Base-by-base conservation (phyloP, 2,797 vertebrate species). In the Sparidentex hasta region DNA sequence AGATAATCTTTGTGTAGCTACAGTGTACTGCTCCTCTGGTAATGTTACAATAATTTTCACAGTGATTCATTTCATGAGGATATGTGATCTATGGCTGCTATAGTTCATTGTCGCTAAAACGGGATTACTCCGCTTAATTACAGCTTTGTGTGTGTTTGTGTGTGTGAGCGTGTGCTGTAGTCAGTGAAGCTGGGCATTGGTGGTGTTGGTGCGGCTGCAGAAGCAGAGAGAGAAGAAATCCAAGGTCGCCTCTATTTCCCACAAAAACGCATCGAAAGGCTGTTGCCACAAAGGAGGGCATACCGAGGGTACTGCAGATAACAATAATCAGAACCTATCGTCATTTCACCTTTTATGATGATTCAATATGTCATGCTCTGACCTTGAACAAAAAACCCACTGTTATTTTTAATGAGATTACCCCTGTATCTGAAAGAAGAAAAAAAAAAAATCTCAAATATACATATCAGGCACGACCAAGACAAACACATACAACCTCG, bases 71-170 rank as follows among this genome's bases (percentile, higher is more conserved):
- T 88, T 90, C 62, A 71, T 44, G 55, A 78, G 81, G 71, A 84
- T 76, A 71, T 74, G 78, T 81, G 74, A 88, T 88, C 68, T 84
- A 80, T 51, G 76, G 80, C 38, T 76, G 68, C 82, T 79, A 51
- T 73, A 70, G 67, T 88, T 90, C 79, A 87, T 87, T 91, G 85
- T 91, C 76, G 74, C 74, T 70, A 75, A 76, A 88, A 88, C 77
- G 78, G 76, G 81, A 91, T 91, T 92, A 90, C 72, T 76, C 61
- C 27, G 4, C 25, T 47, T 65, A 65, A 50, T 65, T 65, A 20
- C 43, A 46, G 41, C 59, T 14, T n/a, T 13, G 11, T 8, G 18
- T 16, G 9, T 41, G 33, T 56, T 20, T n/a, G 48, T 47, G 44
- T 46, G 44, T 46, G 44, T 1, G 5, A 5, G 46, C 81, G 61